phyloP scores from a whole-genome alignment of 2,113 vertebrate genomes.

The Monopterus albus region DNA sequence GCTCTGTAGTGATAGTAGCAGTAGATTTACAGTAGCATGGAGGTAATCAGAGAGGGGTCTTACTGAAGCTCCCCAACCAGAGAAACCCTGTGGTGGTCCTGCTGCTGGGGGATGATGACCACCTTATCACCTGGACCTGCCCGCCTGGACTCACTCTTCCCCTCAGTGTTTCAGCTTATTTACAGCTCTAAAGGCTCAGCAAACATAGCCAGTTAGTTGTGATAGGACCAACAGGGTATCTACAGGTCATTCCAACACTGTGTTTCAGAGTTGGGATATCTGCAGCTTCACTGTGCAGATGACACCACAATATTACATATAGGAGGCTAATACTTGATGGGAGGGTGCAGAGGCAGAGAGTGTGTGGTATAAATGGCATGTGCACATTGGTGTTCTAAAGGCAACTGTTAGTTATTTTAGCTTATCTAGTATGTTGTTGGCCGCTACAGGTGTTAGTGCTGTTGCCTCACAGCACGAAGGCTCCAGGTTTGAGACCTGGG shows the following conservation, averaged over 20 bases:
- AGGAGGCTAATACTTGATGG: not conserved
- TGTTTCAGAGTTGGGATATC: not conserved
- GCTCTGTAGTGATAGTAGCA: not conserved
- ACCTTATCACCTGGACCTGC: no score
- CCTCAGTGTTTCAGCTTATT: not conserved
- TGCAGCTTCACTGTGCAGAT: not conserved
- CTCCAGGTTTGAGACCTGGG: no score
- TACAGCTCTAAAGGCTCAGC: not conserved
- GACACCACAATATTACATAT: no score
- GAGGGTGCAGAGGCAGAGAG: not conserved
- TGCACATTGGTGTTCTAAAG: no score
- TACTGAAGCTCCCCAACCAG: not conserved
- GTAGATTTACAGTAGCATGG: not conserved
- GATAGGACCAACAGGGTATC: not conserved
- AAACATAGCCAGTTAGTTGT: not conserved
- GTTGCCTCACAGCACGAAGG: no score
- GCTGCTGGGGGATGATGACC: not conserved
- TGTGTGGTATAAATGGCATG: not conserved
- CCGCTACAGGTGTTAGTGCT: no score
- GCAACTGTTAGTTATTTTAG: no score
- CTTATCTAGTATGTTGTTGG: no score
- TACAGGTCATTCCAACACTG: not conserved
- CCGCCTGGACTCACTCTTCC: constrained; percentile 20
- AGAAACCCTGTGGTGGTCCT: not conserved
- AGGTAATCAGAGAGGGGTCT: constrained; percentile 8